Percentiles rank a stretch among this genome's conserved stretches.
Conservation (phyloP, 2,888 invertebrate genomes). For the Drosophila nr. perissopoda region DNA sequence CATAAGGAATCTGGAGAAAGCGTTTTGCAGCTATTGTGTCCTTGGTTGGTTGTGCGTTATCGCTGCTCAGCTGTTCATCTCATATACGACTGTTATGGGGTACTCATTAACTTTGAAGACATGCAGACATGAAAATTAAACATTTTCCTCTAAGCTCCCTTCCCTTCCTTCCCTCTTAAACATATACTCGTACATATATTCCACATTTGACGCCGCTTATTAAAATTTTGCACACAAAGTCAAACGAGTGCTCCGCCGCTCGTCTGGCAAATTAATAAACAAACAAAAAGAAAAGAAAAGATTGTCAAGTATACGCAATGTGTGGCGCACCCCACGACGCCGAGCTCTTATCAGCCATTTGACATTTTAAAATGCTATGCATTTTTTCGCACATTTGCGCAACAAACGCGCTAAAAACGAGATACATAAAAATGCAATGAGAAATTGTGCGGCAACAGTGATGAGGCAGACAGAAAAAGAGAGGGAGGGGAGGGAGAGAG, state of each 20-base stretch:
- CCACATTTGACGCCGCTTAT: conserved; percentile 43
- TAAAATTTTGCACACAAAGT: conserved; percentile 44
- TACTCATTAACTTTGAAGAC: conserved; percentile 23
- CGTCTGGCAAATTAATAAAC: conserved; percentile 55
- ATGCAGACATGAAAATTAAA: conserved; percentile 26
- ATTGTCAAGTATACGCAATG: conserved; percentile 48
- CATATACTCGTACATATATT: conserved; percentile 2
- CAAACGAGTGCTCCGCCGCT: conserved; percentile 8
- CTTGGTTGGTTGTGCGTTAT: neutral
- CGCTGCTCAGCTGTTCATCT: neutral
- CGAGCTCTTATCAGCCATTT: conserved; percentile 57
- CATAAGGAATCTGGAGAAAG: neutral
- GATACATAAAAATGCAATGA: conserved; percentile 54
- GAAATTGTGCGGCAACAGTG: conserved; percentile 41
- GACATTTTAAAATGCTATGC: conserved; percentile 64
- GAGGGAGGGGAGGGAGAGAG: neutral
- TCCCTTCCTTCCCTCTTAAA: too few species aligned
- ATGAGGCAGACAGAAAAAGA: neutral
- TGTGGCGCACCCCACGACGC: conserved; percentile 22
- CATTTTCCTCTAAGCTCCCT: neutral
- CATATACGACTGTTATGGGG: neutral
- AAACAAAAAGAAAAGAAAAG: conserved; percentile 22
- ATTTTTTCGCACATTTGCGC: conserved; percentile 63
- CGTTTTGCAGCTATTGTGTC: neutral
- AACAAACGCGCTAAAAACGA: conserved; percentile 44